Evolutionary conservation across 23 tunicate species (phyloP), one percentile per base, ranked within the genome.

Genomic region (Ciona savignyi): DNA sequence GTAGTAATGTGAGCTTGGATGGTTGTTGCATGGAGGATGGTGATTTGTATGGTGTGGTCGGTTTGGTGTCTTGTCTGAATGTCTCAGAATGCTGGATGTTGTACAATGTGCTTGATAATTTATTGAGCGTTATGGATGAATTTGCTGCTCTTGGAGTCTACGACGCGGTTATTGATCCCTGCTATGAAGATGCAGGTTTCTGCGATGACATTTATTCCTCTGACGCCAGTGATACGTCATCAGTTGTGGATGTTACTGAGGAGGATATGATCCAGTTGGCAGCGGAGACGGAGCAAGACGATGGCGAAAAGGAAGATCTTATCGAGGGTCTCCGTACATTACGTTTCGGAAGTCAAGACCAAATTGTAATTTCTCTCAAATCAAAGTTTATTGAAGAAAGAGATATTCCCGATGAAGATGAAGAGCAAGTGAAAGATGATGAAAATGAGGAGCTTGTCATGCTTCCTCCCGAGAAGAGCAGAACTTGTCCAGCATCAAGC

Each of bases 261-360:
- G 93, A 86, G 32, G 93, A 86, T 29, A 34, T 86, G 26, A 35
- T 86, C 27, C 81, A 79, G 35, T 75, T 86, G 64, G 93, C 93
- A 21, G 85, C 81, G 2, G 93, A 86, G 29, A 86, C 93, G 6
- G 71, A 82, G 80, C 93, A 86, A 51, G 93, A 80, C 74, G 93
- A 74, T 9, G 77, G 62, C 21, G 93, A 86, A 62, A 66, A 60
- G 34, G 77, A 79, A 61, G 84, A 86, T 64, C 67, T 86, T 19
- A 66, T 79, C 26, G 85, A 77, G 29, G 93, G 93, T 2, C 70
- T 86, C 32, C 68, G 76, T 35, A 86, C 93, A 3, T 73, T 86
- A 3, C 73, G 77, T 6, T 25, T n/a, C 23, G 85, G 70, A 22
- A 33, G 34, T 1, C 93, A 86, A 32, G 93, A 78, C 60, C 83